These are phyloP conservation scores for Aphelinus certus DNA, from an alignment of 1,140 invertebrate species.

Conservation along the genomic window DNA sequence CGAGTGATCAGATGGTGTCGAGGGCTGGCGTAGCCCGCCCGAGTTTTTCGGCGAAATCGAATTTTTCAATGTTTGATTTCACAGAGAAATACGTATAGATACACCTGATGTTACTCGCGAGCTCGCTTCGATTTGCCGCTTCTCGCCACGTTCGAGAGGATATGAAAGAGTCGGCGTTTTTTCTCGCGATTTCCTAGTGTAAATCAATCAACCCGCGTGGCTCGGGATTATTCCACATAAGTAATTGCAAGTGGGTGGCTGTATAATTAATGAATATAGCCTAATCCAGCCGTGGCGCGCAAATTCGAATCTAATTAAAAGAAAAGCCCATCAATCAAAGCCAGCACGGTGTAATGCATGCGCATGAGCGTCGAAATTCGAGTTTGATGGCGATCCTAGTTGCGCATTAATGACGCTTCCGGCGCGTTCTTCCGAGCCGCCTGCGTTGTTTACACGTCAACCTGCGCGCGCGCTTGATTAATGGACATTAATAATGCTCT, in stretches of 20 bases:
- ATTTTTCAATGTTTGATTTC: no score
- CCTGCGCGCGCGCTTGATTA: slow-evolving; percentile 44
- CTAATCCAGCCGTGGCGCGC: background rate
- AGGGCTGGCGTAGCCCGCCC: no score
- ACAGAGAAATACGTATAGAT: no score
- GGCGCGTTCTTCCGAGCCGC: slow-evolving; percentile 1
- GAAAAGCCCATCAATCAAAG: slow-evolving; percentile 22
- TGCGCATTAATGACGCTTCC: slow-evolving; percentile 36
- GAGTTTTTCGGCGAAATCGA: no score
- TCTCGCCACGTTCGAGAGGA: no score
- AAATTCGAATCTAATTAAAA: slow-evolving; percentile 5
- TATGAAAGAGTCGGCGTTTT: no score
- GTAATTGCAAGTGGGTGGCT: background rate
- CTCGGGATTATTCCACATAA: no score
- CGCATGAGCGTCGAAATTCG: slow-evolving; percentile 11
- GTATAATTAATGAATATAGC: background rate
- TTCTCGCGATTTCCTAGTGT: no score
- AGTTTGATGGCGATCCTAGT: slow-evolving; percentile 31
- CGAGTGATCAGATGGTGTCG: no score
- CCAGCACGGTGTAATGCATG: slow-evolving; percentile 7
- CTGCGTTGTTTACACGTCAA: slow-evolving; percentile 26
- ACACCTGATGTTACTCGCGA: no score
- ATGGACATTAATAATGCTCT: slow-evolving; percentile 54
- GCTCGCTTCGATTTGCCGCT: no score
- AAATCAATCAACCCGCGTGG: no score